Conservation (phyloP, 37 sponge, comb jelly and placozoan species). For the Beroe forskalii region DNA sequence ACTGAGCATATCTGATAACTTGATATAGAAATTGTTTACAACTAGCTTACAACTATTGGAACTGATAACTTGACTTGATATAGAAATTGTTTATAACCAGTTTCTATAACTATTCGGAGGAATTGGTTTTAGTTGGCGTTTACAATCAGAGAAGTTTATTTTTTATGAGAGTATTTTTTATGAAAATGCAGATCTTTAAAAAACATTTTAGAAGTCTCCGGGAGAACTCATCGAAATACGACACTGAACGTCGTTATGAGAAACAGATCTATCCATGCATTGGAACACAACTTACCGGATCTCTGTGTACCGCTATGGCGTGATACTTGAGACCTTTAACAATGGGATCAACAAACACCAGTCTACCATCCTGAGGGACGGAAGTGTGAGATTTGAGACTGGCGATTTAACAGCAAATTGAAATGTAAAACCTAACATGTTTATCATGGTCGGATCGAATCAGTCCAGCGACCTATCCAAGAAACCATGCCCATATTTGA, state of each 20-base stretch:
- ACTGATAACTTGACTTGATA: neutral
- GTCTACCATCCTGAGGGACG: constrained; percentile 38
- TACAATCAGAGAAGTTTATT: neutral
- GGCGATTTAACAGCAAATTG: neutral
- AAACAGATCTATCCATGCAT: too few relatives aligned
- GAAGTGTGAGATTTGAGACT: too few relatives aligned
- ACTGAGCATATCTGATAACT: constrained; percentile 36
- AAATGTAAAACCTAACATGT: too few relatives aligned
- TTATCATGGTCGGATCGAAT: too few relatives aligned
- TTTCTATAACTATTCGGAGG: too few relatives aligned
- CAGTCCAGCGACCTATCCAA: too few relatives aligned
- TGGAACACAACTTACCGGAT: neutral
- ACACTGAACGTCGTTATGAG: too few relatives aligned
- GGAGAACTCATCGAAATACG: too few relatives aligned
- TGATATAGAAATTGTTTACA: constrained; percentile 1
- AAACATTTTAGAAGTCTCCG: too few relatives aligned
- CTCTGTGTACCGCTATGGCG: neutral
- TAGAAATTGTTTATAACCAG: neutral
- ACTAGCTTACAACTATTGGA: neutral
- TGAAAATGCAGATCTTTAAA: neutral
- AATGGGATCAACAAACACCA: constrained; percentile 51
- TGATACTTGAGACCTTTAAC: constrained; percentile 62
- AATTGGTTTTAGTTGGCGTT: neutral
- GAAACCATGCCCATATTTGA: too few relatives aligned
- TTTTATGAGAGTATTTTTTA: neutral